Conservation (phyloP, 1,140 invertebrate genomes). For the Leptestheria dahalacensis region DNA sequence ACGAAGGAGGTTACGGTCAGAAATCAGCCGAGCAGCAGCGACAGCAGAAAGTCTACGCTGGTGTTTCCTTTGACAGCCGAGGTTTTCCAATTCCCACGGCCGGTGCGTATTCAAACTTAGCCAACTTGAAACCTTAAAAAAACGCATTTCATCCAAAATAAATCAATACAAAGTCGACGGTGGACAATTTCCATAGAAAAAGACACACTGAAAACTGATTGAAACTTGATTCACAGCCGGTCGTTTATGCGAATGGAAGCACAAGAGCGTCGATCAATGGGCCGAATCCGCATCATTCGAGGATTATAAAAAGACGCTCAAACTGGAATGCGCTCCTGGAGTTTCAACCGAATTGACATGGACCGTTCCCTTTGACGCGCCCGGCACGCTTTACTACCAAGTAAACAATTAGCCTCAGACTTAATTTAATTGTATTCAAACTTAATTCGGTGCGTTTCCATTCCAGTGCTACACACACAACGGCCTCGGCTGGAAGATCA, state of each 20-base stretch:
- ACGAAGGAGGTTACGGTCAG: slow-evolving; percentile 66
- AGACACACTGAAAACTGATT: neutral
- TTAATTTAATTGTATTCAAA: neutral
- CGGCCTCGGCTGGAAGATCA: slow-evolving; percentile 85
- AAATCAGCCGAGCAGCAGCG: slow-evolving; percentile 48
- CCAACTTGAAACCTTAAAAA: neutral
- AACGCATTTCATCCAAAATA: too few relatives aligned
- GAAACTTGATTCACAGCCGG: slow-evolving; percentile 36
- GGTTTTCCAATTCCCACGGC: slow-evolving; percentile 62
- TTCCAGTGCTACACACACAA: slow-evolving; percentile 80
- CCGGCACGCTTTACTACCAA: slow-evolving; percentile 73
- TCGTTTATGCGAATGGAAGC: slow-evolving; percentile 58
- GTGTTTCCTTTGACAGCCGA: slow-evolving; percentile 53
- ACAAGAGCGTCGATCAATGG: slow-evolving; percentile 51
- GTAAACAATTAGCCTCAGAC: slow-evolving; percentile 31
- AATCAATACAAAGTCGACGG: too few relatives aligned
- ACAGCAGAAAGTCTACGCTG: slow-evolving; percentile 58
- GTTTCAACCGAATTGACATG: slow-evolving; percentile 56
- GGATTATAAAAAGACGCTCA: slow-evolving; percentile 55
- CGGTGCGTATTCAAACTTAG: slow-evolving; percentile 30
- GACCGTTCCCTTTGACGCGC: slow-evolving; percentile 64
- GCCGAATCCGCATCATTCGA: slow-evolving; percentile 48
- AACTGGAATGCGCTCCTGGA: slow-evolving; percentile 54
- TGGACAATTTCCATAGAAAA: neutral
- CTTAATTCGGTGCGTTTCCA: slow-evolving; percentile 18